These are phyloP conservation scores for Lates japonicus DNA, from an alignment of 2,797 vertebrate genomes.

Conservation along the genomic window DNA sequence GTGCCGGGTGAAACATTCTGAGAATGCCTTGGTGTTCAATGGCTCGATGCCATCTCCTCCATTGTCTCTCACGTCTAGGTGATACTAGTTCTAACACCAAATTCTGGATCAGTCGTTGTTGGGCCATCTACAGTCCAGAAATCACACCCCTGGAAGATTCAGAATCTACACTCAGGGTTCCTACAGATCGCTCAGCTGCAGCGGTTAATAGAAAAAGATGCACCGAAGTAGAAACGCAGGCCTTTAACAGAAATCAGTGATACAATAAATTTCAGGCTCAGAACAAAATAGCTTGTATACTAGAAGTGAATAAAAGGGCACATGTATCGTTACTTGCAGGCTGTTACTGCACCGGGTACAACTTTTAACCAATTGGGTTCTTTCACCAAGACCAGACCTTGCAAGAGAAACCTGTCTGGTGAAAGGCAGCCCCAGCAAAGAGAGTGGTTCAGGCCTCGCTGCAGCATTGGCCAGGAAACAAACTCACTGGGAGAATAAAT, in stretches of 20 bases:
- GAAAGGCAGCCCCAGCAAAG: constrained; percentile 1
- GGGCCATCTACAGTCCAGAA: constrained; percentile 8
- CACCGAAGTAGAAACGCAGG: not conserved
- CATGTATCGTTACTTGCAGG: constrained; percentile 13
- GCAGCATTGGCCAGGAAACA: constrained; percentile 48
- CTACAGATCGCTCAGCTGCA: not conserved
- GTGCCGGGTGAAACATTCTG: constrained; percentile 13
- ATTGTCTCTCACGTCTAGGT: constrained; percentile 50
- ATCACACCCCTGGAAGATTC: too few species aligned
- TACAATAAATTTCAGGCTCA: not conserved
- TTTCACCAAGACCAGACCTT: constrained; percentile 13
- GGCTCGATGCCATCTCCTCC: constrained; percentile 48
- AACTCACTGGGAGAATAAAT: constrained; percentile 61
- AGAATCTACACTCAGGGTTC: constrained; percentile 8
- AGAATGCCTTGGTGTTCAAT: not conserved
- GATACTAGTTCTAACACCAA: constrained; percentile 74
- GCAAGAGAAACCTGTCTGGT: constrained; percentile 16
- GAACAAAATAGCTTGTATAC: constrained; percentile 33
- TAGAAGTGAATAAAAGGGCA: constrained; percentile 48
- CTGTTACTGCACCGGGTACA: too few species aligned
- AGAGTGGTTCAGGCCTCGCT: not conserved
- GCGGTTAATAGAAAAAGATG: constrained; percentile 34
- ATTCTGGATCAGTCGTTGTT: constrained; percentile 18
- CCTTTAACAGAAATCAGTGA: constrained; percentile 32
- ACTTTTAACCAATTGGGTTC: not conserved